These are phyloP conservation scores for Pseudochromis fuscus DNA, from an alignment of 2,797 vertebrate species.

Conservation along the genomic window DNA sequence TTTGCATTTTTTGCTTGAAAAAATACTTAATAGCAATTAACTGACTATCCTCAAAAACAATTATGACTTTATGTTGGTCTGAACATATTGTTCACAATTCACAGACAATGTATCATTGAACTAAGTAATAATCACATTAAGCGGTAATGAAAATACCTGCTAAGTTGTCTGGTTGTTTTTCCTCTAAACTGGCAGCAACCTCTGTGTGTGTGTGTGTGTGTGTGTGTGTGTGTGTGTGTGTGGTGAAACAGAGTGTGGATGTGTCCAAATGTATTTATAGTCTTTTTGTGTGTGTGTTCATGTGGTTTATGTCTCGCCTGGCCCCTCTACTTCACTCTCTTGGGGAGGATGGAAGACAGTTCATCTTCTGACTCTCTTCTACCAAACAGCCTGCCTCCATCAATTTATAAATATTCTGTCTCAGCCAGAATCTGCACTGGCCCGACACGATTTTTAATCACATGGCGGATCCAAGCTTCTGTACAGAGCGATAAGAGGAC, in stretches of 20 bases:
- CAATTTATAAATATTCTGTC: slow-evolving; percentile 26
- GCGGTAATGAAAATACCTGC: too few relatives aligned
- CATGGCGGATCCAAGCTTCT: not conserved
- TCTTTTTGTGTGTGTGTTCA: slow-evolving; percentile 17
- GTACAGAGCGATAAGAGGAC: not conserved
- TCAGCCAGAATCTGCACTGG: slow-evolving; percentile 15
- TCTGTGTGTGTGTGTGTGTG: not conserved
- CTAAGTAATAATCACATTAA: too few relatives aligned
- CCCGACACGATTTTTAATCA: slow-evolving; percentile 15
- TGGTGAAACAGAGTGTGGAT: not conserved
- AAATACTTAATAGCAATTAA: too few relatives aligned
- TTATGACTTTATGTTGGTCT: too few relatives aligned
- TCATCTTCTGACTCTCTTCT: slow-evolving; percentile 54
- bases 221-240: not conserved
- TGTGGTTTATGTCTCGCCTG: slow-evolving; percentile 41
- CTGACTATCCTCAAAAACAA: too few relatives aligned
- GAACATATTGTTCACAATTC: too few relatives aligned
- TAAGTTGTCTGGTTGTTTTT: too few relatives aligned
- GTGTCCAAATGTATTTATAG: slow-evolving; percentile 42
- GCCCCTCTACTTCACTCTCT: slow-evolving; percentile 55
- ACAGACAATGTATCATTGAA: too few relatives aligned
- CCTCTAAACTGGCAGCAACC: too few relatives aligned
- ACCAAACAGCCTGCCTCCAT: slow-evolving; percentile 43
- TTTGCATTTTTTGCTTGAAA: too few relatives aligned
- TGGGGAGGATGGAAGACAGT: slow-evolving; percentile 67